Evolutionary conservation across 1,140 invertebrate genomes (phyloP), one percentile per base, ranked within the genome.

Genomic region (Copidosoma floridanum): DNA sequence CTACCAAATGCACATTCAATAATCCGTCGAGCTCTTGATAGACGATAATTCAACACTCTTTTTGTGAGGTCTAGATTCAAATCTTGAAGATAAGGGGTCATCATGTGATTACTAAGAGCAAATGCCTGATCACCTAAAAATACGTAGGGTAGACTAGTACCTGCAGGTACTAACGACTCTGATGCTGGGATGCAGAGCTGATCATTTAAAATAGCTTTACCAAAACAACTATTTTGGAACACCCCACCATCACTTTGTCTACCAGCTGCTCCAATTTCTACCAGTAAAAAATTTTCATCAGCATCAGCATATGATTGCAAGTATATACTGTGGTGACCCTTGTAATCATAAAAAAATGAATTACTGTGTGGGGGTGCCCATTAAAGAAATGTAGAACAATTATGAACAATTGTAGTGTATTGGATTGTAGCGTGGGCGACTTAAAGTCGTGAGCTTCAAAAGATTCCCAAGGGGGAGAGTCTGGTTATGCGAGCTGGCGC

Each of bases 1-100:
- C 82, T 80, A 2, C 77, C 79, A 69, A 82, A 83, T 2, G 70
- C 70, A 69, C 80, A 82, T 68, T 83, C 80, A 6, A 82, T 70
- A 44, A 78, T 72, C 38, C 75, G 63, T 48, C 77, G 63, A 24
- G 73, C 74, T 41, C 73, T 66, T 23, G 65, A 70, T 20, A 77
- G 43, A 24, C 75, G 50, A 61, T 82, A 84, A 64, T 83, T 82
- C 61, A 76, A 83, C n/a, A 81, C 68, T 62, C 65, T 38, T 61
- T 70, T 63, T 27, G 60, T 55, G 16, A 16, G 47, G 10, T 37
- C 68, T 41, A 70, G 59, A 18, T 43, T 50, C 18, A 50, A 63
- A 56, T 63, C 59, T 23, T 65, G 62, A 18, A 40, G 57, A 56
- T 66, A 75, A 27, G 75, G 77, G 51, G 72, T 72, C 65, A 77